Conservation (phyloP, 2,888 invertebrate genomes). For the Frankliniella intonsa region DNA sequence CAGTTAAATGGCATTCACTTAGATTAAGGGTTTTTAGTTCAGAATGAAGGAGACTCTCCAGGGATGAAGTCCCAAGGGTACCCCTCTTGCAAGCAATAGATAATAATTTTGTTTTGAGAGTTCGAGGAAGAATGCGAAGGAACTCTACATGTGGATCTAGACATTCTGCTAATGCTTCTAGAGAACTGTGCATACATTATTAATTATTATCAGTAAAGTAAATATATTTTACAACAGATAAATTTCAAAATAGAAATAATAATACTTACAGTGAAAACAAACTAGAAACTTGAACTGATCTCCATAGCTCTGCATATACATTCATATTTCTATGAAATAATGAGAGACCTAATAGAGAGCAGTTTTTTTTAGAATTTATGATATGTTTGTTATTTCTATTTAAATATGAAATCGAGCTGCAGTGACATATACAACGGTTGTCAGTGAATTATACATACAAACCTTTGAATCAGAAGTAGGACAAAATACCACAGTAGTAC, state of each 20-base stretch:
- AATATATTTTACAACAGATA: not conserved
- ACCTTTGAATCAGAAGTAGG: not conserved
- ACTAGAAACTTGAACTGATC: not conserved
- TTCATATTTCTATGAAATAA: not conserved
- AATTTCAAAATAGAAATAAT: not conserved
- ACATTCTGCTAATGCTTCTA: not conserved
- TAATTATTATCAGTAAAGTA: not conserved
- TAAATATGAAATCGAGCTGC: not conserved
- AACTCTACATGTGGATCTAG: not conserved
- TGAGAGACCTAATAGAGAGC: not conserved
- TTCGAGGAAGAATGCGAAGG: not conserved
- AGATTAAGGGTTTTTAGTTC: not conserved
- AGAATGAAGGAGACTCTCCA: not conserved
- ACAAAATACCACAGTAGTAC: not conserved
- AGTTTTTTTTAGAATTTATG: not conserved
- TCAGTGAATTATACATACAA: not conserved
- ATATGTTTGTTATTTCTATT: not conserved
- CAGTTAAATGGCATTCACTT: not conserved
- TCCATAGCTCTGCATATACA: slow-evolving; percentile 6
- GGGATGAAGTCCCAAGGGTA: not conserved
- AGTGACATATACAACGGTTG: not conserved
- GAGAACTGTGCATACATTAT: not conserved
- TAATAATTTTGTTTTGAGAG: not conserved
- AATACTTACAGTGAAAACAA: not conserved
- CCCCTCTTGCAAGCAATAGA: slow-evolving; percentile 5